Percentiles rank a stretch among this genome's conserved stretches.
Evolutionary conservation across 30 jellyfish, hydroid and myxozoan species (phyloP).

Genomic region (Chrysaora quinquecirrha): DNA sequence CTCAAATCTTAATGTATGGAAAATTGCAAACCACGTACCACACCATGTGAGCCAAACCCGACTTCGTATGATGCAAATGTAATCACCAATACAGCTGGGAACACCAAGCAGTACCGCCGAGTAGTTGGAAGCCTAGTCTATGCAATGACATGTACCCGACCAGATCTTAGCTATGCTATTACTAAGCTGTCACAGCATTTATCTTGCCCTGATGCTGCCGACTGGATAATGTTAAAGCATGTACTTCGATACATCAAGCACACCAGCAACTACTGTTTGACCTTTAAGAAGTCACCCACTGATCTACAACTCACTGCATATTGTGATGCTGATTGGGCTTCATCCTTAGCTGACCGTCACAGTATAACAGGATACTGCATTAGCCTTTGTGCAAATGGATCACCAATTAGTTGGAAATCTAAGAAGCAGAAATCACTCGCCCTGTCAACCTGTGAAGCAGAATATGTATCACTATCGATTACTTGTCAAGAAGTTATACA

Average conservation of each 20-base stretch:
- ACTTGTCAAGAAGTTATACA: conserved; percentile 12
- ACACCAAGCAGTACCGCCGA: background rate
- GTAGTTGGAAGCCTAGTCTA: background rate
- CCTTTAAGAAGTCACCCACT: conserved; percentile 11
- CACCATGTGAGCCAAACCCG: too few relatives aligned
- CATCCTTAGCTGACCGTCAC: conserved; percentile 51
- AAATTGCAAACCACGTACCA: conserved; percentile 47
- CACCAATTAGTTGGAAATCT: conserved; percentile 39
- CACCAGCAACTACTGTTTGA: conserved; percentile 14
- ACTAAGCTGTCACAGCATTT: background rate
- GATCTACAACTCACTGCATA: conserved; percentile 18
- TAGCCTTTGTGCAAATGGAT: conserved; percentile 13
- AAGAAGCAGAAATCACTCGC: conserved; percentile 26
- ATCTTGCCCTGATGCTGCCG: background rate
- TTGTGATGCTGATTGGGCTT: conserved; percentile 77
- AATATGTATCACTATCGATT: conserved; percentile 13
- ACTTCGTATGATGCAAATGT: background rate
- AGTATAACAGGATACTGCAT: conserved; percentile 53
- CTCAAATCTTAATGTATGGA: conserved; percentile 17
- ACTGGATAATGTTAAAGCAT: background rate
- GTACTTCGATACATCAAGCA: conserved; percentile 15
- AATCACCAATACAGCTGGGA: background rate
- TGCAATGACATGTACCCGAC: background rate
- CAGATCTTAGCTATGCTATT: background rate
- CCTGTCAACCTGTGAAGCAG: conserved; percentile 33